Percentiles rank a stretch among this genome's conserved stretches.
Conservation (phyloP, 1,140 invertebrate species). For the Neodiprion virginianus region DNA sequence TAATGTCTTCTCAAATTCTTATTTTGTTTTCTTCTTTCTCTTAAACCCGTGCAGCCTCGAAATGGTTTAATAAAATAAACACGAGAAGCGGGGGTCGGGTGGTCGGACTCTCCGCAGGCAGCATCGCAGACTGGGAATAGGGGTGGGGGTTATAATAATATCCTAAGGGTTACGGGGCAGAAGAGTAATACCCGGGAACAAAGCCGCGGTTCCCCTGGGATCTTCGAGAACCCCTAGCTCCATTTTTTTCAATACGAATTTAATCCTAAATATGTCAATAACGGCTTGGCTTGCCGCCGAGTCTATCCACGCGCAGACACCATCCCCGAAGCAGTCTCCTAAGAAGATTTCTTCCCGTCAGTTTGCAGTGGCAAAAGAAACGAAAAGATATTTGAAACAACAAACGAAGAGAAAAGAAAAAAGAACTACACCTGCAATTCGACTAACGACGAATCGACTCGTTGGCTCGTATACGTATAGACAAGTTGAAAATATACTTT, state of each 20-base stretch:
- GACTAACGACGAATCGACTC: too few species aligned
- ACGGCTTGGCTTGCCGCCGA: conserved; percentile 17
- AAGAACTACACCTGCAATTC: too few species aligned
- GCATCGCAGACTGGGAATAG: conserved; percentile 17
- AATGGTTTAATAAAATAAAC: conserved; percentile 64
- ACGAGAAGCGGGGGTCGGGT: conserved; percentile 48
- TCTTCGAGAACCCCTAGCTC: conserved; percentile 15
- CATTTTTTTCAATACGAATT: conserved; percentile 53
- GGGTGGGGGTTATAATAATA: conserved; percentile 61
- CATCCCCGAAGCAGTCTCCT: too few species aligned
- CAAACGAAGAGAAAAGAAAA: too few species aligned
- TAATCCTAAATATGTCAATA: conserved; percentile 57
- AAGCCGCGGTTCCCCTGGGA: conserved; percentile 59
- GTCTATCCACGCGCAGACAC: not conserved
- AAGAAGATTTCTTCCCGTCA: too few species aligned
- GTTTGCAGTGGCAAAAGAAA: too few species aligned
- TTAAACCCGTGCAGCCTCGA: conserved; percentile 22
- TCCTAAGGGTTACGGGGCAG: conserved; percentile 57
- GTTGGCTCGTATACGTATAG: too few species aligned
- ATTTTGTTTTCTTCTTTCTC: not conserved
- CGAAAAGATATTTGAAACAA: too few species aligned
- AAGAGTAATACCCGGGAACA: conserved; percentile 62
- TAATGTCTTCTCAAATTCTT: conserved; percentile 12
- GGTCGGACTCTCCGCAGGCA: conserved; percentile 31
- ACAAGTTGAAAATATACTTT: too few species aligned